Evolutionary conservation across 2,888 invertebrate species (phyloP).

Genomic region (Amaurobius ferox): DNA sequence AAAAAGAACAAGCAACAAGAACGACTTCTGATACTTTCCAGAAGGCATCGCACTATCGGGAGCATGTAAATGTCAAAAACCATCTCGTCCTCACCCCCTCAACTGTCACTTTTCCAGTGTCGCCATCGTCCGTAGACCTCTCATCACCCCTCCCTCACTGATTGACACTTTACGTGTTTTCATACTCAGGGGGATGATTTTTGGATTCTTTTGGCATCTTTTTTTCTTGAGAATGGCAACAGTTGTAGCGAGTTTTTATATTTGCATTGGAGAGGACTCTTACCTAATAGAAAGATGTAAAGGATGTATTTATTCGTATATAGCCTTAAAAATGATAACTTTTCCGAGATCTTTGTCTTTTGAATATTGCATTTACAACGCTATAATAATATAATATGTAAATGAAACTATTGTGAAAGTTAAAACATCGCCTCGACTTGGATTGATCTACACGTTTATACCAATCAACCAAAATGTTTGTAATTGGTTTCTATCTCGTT

Average conservation of each 20-base stretch:
- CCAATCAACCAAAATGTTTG: no score
- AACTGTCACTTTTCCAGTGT: conserved; percentile 20
- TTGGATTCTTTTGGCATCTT: not conserved
- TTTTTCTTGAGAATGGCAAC: not conserved
- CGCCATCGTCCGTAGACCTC: conserved; percentile 26
- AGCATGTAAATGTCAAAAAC: conserved; percentile 28
- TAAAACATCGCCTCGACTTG: no score
- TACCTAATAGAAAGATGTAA: no score
- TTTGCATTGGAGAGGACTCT: no score
- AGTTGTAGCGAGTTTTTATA: not conserved
- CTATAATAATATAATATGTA: no score
- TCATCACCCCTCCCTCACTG: conserved; percentile 35
- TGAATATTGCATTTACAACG: no score
- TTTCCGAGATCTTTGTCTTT: no score
- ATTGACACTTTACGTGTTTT: conserved; percentile 62
- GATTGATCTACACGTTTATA: no score
- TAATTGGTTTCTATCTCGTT: no score
- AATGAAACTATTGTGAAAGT: no score
- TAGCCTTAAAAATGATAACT: no score
- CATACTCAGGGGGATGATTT: not conserved
- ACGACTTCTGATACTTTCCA: conserved; percentile 24
- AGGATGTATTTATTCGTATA: no score
- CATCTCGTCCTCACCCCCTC: conserved; percentile 38
- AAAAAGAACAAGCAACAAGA: not conserved
- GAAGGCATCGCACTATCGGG: conserved; percentile 31